Evolutionary conservation across 2,113 vertebrate genomes (phyloP).

Genomic region (Petrocephalus microphthalmus): DNA sequence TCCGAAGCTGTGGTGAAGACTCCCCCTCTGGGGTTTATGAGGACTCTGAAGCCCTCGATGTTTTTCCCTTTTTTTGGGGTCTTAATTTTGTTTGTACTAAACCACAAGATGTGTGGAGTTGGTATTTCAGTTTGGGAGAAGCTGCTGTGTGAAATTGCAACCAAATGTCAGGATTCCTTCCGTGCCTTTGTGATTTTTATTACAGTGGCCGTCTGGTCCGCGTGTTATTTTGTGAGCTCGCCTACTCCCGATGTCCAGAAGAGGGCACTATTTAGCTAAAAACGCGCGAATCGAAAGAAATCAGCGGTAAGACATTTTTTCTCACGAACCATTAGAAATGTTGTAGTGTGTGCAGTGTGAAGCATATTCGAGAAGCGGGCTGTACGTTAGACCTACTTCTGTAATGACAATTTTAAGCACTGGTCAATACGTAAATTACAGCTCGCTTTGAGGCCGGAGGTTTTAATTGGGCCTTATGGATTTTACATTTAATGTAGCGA

Average conservation of each 20-base stretch:
- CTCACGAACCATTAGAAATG: not conserved
- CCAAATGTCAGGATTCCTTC: not conserved
- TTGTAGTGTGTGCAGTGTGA: not conserved
- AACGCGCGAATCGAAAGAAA: not conserved
- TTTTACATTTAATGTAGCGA: not conserved
- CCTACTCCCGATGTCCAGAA: not conserved
- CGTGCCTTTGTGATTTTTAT: not conserved
- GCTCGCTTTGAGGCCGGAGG: too few relatives aligned
- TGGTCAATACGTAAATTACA: too few relatives aligned
- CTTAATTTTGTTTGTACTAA: not conserved
- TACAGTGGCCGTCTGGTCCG: not conserved
- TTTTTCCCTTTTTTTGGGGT: not conserved
- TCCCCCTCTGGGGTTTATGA: not conserved
- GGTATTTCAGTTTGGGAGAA: not conserved
- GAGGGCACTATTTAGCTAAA: slow-evolving; percentile 14
- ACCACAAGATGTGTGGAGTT: not conserved
- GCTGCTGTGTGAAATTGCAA: not conserved
- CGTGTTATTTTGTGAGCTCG: not conserved
- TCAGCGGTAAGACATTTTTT: not conserved
- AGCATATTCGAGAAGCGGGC: not conserved
- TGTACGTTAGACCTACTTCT: not conserved
- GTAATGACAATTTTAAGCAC: too few relatives aligned
- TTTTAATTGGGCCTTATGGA: not conserved
- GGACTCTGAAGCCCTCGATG: not conserved
- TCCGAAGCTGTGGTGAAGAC: not conserved